A percentile compares a stretch with the other conserved stretches of the same genome.
Conservation (phyloP, 2,888 invertebrate genomes). For the Tryphoninae sp. region DNA sequence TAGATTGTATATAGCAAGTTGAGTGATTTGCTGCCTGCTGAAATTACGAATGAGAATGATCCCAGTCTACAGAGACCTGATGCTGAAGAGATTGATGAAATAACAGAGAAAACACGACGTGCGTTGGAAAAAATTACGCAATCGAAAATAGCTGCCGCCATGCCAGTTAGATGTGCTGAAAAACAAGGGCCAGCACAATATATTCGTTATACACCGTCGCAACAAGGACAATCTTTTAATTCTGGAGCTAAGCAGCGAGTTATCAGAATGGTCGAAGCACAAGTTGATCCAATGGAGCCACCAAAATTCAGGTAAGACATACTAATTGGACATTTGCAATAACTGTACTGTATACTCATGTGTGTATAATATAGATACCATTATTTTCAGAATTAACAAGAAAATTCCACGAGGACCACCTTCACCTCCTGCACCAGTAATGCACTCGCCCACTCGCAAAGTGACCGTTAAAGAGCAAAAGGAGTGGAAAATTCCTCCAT, state of each 20-base stretch:
- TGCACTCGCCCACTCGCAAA: slow-evolving; percentile 98
- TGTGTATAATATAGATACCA: not conserved
- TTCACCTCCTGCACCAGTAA: slow-evolving; percentile 98
- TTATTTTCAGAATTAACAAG: slow-evolving; percentile 91
- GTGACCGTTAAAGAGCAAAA: slow-evolving; percentile 99
- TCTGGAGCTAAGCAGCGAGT: slow-evolving; percentile 99
- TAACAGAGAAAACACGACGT: slow-evolving; percentile 93
- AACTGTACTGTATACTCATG: not conserved
- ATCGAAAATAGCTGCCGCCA: slow-evolving; percentile 95
- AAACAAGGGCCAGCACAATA: slow-evolving; percentile 97
- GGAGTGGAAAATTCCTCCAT: slow-evolving; percentile 99
- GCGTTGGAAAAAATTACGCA: slow-evolving; percentile 95
- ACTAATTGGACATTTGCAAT: not conserved
- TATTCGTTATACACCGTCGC: slow-evolving; percentile 98
- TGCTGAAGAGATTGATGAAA: slow-evolving; percentile 93
- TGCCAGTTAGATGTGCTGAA: slow-evolving; percentile 98
- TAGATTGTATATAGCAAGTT: slow-evolving; percentile 95
- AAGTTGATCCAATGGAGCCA: slow-evolving; percentile 99
- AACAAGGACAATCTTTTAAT: slow-evolving; percentile 96
- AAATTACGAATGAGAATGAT: slow-evolving; percentile 94
- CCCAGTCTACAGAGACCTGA: slow-evolving; percentile 94
- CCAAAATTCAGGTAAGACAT: slow-evolving; percentile 91
- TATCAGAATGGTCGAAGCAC: slow-evolving; percentile 96
- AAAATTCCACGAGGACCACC: slow-evolving; percentile 99
- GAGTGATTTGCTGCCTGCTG: slow-evolving; percentile 94